A percentile compares a stretch with the other conserved stretches of the same genome.
Conservation (phyloP, 2,797 vertebrate species). For the Sandelia bainsii region DNA sequence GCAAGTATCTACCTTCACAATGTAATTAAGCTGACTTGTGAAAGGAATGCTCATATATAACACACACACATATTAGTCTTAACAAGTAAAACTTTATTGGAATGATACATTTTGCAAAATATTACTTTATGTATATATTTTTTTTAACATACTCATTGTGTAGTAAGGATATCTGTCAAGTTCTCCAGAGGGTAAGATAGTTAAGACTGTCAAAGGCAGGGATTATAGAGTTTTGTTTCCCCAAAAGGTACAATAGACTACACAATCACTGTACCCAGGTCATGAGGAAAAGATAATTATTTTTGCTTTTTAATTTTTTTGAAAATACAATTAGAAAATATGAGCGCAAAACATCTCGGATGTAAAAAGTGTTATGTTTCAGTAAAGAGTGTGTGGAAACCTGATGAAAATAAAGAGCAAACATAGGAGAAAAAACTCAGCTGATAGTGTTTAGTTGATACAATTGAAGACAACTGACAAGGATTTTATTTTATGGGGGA, state of each 20-base stretch:
- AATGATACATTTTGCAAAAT: constrained; percentile 93
- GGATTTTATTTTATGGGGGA: constrained; percentile 41
- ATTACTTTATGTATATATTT: constrained; percentile 88
- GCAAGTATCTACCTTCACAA: background rate
- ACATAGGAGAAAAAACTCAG: constrained; percentile 65
- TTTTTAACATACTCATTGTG: constrained; percentile 87
- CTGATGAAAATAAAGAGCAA: constrained; percentile 80
- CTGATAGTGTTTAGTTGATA: constrained; percentile 69
- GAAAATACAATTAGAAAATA: constrained; percentile 91
- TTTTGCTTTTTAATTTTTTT: constrained; percentile 77
- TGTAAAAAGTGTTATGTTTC: constrained; percentile 85
- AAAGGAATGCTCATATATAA: constrained; percentile 56
- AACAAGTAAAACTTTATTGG: constrained; percentile 93
- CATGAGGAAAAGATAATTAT: constrained; percentile 85
- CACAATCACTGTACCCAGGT: constrained; percentile 88
- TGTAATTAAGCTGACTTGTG: constrained; percentile 9
- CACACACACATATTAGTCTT: constrained; percentile 78
- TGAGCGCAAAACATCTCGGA: constrained; percentile 84
- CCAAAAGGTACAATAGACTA: constrained; percentile 88
- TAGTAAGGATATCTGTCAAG: constrained; percentile 89
- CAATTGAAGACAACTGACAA: constrained; percentile 52
- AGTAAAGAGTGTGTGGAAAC: constrained; percentile 79
- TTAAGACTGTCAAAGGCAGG: constrained; percentile 91
- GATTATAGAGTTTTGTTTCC: constrained; percentile 89
- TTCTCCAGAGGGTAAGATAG: constrained; percentile 90